Conservation (phyloP, 2,797 vertebrate species). For the Ispidina lecontei region DNA sequence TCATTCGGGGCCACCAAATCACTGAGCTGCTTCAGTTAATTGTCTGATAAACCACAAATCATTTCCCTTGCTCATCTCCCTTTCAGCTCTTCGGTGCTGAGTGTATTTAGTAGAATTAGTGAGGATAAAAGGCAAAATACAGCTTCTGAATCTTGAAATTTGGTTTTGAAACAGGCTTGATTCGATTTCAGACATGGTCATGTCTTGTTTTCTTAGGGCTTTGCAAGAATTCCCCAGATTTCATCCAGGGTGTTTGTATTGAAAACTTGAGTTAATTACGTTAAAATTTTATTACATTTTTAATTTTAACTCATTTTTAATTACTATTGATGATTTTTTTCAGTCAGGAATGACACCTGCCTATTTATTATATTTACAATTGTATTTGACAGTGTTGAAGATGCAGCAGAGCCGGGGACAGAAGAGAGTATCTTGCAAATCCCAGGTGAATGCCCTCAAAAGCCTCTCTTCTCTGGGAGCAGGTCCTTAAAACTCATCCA, state of each 20-base stretch:
- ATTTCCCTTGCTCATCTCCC: neutral
- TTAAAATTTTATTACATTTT: neutral
- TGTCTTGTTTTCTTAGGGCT: neutral
- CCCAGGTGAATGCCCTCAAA: neutral
- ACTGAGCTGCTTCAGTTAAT: neutral
- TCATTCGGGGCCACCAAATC: neutral
- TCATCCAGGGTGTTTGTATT: neutral
- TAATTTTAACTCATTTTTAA: too few relatives aligned
- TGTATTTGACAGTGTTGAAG: neutral
- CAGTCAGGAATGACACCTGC: neutral
- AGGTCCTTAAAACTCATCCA: neutral
- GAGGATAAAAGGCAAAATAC: neutral
- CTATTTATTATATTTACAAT: too few relatives aligned
- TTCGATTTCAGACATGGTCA: neutral
- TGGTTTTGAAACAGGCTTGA: neutral
- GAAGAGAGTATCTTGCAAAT: neutral
- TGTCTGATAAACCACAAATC: neutral
- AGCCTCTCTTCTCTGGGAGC: neutral
- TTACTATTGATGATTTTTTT: too few relatives aligned
- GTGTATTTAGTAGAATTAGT: neutral
- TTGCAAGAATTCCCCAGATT: neutral
- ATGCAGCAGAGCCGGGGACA: neutral
- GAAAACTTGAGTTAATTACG: neutral
- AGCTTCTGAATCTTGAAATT: neutral
- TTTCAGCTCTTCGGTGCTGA: neutral